Base-by-base conservation (phyloP, 2,888 invertebrate genomes). In the Acrobasis suavella region DNA sequence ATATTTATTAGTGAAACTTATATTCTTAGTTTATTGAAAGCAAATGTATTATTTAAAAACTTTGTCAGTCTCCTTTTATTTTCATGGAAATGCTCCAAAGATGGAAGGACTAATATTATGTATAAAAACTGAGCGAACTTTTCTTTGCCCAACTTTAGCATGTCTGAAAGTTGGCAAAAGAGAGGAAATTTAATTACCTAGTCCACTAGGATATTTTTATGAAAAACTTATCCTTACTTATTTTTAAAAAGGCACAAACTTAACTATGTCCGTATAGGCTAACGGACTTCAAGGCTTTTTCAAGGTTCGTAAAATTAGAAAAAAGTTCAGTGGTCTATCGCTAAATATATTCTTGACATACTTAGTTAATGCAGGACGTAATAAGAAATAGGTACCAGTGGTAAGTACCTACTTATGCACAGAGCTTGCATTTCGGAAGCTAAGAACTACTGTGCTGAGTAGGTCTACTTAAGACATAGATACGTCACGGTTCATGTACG, bases 71-170 rank as follows among this genome's bases (percentile, higher is more conserved):
- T 46, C 6, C n/a, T 1, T 46, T 14, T 42, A 42, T 54, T 54
- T 37, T 52, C 15, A 14, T 10, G 54, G 54, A 54, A 54, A 54
- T 54, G n/a, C n/a, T 54, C 38, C 37, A 1, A 37, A 15, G 37
- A 64, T 62, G 66, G 50, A 67, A 62, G 70, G 71, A 74, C 65
- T 71, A 71, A 72, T 71, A 72, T 76, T 72, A 74, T 70, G 66
- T 70, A 69, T 69, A 63, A 68, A 66, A 69, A 65, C 59, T 66
- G 70, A 60, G 63, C 65, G 63, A 71, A 73, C 66, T 81, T 81
- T 72, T 68, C 68, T 72, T 60, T 65, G 69, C 50, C 62, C 37
- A 22, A 71, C 77, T 72, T 78, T 75, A 63, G 69, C 71, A 69
- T 72, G 65, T 70, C 67, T 69, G 59, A 52, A 75, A 76, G 71